phyloP scores from a whole-genome alignment of 2,113 vertebrate species.

The Dicrurus megarhynchus region DNA sequence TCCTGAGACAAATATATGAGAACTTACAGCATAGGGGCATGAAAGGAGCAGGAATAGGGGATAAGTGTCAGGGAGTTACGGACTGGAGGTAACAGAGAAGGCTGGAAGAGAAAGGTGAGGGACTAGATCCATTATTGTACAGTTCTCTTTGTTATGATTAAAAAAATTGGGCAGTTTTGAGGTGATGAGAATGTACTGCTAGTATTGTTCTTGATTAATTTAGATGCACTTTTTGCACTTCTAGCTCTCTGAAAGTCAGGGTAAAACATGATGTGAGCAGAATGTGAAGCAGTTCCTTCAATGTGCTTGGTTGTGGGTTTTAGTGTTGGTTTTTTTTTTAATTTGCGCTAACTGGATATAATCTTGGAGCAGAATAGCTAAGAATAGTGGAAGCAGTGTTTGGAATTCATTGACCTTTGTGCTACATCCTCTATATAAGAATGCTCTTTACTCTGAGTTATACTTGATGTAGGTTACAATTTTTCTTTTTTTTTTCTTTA shows the following conservation, averaged over 20 bases:
- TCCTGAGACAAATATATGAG: neutral
- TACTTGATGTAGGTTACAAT: neutral
- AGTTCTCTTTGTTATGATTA: neutral
- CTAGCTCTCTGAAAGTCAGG: neutral
- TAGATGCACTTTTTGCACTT: neutral
- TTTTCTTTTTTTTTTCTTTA: neutral
- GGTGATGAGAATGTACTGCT: neutral
- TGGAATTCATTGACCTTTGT: neutral
- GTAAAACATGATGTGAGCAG: neutral
- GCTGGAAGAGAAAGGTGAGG: neutral
- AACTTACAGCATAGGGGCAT: neutral
- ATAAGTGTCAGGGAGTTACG: neutral
- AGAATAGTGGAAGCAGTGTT: neutral
- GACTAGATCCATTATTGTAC: neutral
- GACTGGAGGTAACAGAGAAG: neutral
- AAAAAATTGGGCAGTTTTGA: neutral
- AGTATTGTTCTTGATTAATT: neutral
- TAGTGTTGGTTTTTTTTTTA: neutral
- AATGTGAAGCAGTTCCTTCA: neutral
- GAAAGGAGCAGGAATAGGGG: neutral
- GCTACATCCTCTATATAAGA: neutral
- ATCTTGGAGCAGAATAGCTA: neutral
- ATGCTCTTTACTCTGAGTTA: neutral
- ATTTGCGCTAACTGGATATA: neutral
- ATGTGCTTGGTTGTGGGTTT: neutral